Conservation (phyloP, 2,797 vertebrate species). For the Emydoidea blandingii region DNA sequence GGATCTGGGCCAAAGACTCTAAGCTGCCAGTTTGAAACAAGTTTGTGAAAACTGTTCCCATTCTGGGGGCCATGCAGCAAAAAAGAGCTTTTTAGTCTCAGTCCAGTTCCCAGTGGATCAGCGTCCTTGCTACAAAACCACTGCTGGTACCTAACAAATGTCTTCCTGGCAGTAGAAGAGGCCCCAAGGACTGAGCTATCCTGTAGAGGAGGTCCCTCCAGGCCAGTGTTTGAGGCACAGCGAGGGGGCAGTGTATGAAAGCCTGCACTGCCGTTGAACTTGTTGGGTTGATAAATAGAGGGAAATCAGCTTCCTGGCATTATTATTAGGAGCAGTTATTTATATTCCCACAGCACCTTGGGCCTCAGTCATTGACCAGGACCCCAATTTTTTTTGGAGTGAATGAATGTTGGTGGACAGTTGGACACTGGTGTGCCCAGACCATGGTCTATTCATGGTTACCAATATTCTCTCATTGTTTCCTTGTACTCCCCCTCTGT, state of each 20-base stretch:
- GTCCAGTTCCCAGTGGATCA: not conserved
- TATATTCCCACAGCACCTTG: not conserved
- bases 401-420: not conserved
- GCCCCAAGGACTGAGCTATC: not conserved
- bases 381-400: not conserved
- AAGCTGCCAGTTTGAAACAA: not conserved
- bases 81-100: not conserved
- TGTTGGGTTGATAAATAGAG: not conserved
- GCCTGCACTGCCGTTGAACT: not conserved
- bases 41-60: not conserved
- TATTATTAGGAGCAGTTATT: not conserved
- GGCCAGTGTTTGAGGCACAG: not conserved
- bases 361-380: not conserved
- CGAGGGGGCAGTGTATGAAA: not conserved
- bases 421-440: not conserved
- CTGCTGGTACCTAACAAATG: not conserved
- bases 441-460: not conserved
- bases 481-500: not conserved
- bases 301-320: not conserved
- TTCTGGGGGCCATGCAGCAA: not conserved
- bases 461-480: not conserved
- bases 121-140: not conserved
- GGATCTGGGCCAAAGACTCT: accelerated
- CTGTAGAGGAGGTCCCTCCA: not conserved
- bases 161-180: not conserved